Base-by-base conservation (phyloP, 2,888 invertebrate species). In the Nomada lathburiana region DNA sequence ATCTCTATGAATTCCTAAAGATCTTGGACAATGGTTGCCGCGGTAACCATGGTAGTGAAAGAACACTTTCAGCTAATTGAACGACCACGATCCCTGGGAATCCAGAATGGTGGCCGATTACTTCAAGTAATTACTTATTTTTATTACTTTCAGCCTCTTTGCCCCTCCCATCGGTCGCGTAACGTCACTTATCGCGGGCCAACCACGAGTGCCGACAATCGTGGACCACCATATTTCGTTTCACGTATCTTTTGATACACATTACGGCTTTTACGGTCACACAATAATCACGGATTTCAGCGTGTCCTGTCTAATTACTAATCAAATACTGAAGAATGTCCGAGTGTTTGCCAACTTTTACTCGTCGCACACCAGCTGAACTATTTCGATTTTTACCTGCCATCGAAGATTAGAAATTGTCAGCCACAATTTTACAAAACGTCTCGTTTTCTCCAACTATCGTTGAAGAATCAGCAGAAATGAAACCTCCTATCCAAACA, bases 91-190 rank as follows among this genome's bases (percentile, higher is more conserved):
- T 80, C 74, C 81, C 71, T 55, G 88, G 55, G 81, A 77, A 85
- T 84, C 85, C 73, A 67, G 84, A 81, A 79, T 84, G 89, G 88
- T 88, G 89, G 87, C 89, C 89, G 91, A 92, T 92, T 92, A 92
- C 91, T 91, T 80, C 76, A 86, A 92, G 92, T 93, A 93, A 93
- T 93, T 93, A 93, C 92, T 92, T 92, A 93, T 92, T 92, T 93
- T 93, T 92, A 92, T 92, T 92, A 92, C 89, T 91, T 92, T 88
- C 91, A 90, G 90, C 90, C 90, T 89, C 88, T 88, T 84, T 78
- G 78, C 85, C 71, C 76, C 80, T 55, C 81, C 82, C 74, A 74
- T 71, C 76, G 79, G 76, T 62, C 81, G 76, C 71, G 83, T 64
- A 57, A 64, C 76, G 82, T 82, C 84, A 88, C 82, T 88, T 88